phyloP scores from a whole-genome alignment of 2,888 invertebrate genomes.

The Hypolimnas misippus region DNA sequence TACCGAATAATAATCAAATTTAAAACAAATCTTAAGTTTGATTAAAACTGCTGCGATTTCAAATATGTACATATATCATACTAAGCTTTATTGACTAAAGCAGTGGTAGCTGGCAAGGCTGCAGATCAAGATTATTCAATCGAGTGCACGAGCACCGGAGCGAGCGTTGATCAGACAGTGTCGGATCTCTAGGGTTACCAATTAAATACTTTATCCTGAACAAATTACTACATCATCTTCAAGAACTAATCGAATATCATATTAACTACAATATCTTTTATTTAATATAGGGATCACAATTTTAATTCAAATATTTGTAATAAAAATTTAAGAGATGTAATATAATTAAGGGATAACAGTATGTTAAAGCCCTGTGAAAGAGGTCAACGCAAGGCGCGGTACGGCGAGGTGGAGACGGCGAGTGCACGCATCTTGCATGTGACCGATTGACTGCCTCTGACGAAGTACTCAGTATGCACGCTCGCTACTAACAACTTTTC shows the following conservation, averaged over 20 bases:
- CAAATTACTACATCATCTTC: neutral
- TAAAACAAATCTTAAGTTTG: neutral
- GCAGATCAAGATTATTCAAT: slow-evolving; percentile 71
- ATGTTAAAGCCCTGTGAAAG: slow-evolving; percentile 23
- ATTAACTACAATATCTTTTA: neutral
- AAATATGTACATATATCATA: neutral
- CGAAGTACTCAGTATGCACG: slow-evolving; percentile 21
- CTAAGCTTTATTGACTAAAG: slow-evolving; percentile 42
- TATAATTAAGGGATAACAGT: slow-evolving; percentile 5
- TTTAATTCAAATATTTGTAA: neutral
- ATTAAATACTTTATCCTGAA: neutral
- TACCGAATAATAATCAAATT: too few species aligned
- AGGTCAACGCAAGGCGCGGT: slow-evolving; percentile 28
- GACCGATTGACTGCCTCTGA: slow-evolving; percentile 51
- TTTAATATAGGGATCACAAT: neutral
- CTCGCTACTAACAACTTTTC: slow-evolving; percentile 21
- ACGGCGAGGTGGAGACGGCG: slow-evolving; percentile 27
- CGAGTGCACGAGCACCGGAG: slow-evolving; percentile 70
- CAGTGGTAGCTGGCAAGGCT: slow-evolving; percentile 60
- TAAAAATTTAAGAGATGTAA: neutral
- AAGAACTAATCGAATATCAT: neutral
- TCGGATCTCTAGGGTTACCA: slow-evolving; percentile 32
- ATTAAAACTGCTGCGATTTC: neutral
- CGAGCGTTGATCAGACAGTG: slow-evolving; percentile 29
- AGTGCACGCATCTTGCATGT: slow-evolving; percentile 65